Evolutionary conservation across 2,797 vertebrate species (phyloP), one percentile per base, ranked within the genome.

Genomic region (Rhinella marina): DNA sequence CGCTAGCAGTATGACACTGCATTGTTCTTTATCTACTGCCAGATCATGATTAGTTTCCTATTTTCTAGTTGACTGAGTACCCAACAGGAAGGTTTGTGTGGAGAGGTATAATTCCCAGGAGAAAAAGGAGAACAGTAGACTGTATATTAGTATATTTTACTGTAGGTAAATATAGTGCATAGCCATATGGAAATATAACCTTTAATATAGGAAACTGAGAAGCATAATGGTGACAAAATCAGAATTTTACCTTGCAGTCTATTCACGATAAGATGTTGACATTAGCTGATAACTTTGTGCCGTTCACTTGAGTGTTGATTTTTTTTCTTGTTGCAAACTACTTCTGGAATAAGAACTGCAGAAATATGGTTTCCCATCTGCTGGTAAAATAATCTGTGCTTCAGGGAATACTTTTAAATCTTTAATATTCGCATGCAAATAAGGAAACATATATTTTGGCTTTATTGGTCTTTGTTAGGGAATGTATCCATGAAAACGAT

Each of bases 401-500:
- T 25, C 66, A 85, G 78, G 84, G 78, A 85, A 73, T 76, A 76
- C 70, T 81, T 85, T 82, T 82, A 86, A 81, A 81, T 82, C 56
- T n/a, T 82, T 57, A 82, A 48, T 75, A 88, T 82, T 88, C 57
- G 68, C 56, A 88, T 85, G 87, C 70, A 86, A 85, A 88, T 81
- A 73, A 62, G 13, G 7, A 73, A 54, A 62, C 76, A 80, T 81
- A 68, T 82, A 7, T 83, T 82, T 64, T 83, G 10, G 68, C 50
- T 83, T 76, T 87, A 83, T 83, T 83, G 52, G 66, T 59, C 57
- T 75, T 48, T 83, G 59, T 83, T 81, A 77, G 64, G 6, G 56
- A 83, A 68, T 76, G 23, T 78, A 27, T 50, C 27, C 27, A 72
- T 79, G 56, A 21, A 83, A 77, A 83, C 66, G 48, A 41, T 29